Conservation (phyloP, 2,113 vertebrate species). For the Cettia cetti region DNA sequence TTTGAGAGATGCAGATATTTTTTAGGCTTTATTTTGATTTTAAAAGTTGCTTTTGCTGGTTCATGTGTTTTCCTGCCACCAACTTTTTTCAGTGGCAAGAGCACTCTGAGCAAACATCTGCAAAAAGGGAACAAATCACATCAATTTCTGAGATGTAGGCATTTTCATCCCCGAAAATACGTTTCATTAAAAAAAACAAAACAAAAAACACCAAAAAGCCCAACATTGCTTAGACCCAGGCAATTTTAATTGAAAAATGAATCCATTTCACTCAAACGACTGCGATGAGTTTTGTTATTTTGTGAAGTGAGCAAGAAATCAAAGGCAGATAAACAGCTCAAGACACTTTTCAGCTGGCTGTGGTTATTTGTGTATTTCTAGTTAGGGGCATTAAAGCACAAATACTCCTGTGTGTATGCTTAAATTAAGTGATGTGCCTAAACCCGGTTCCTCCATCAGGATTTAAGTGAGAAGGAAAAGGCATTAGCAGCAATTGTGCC, state of each 20-base stretch:
- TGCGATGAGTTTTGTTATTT: neutral
- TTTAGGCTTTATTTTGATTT: neutral
- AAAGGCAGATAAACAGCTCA: neutral
- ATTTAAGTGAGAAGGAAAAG: slow-evolving; percentile 21
- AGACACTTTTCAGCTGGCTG: neutral
- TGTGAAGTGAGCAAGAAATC: slow-evolving; percentile 16
- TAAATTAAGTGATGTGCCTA: slow-evolving; percentile 14
- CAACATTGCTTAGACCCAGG: neutral
- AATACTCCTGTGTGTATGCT: neutral
- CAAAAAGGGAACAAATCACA: neutral
- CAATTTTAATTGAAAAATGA: slow-evolving; percentile 49
- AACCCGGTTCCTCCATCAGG: neutral
- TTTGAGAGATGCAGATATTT: too few relatives aligned
- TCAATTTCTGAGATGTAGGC: neutral
- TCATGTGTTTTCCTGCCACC: neutral
- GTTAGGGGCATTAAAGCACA: neutral
- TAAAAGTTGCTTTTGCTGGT: neutral
- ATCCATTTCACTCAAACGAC: neutral
- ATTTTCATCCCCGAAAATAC: neutral
- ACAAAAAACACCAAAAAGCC: neutral
- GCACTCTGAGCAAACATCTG: neutral
- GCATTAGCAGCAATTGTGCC: neutral
- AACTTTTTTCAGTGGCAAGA: neutral
- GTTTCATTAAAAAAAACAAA: neutral
- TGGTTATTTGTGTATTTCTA: neutral